Evolutionary conservation across 92 coral and sea anemone species (phyloP).

Genomic region (Zoanthus solanderi): DNA sequence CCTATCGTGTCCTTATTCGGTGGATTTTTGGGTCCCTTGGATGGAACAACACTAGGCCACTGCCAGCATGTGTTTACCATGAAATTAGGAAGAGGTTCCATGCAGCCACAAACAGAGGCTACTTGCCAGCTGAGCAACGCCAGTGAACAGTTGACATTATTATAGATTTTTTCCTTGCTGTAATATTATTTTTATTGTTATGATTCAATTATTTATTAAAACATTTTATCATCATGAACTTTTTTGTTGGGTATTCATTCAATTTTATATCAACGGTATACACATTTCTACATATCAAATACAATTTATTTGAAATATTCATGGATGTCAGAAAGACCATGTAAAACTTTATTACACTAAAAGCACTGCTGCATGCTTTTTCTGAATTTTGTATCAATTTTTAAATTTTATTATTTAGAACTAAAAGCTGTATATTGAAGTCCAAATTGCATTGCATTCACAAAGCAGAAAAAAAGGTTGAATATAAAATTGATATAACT

Average conservation of each 20-base stretch:
- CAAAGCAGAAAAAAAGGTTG: not conserved
- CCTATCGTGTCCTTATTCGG: slow-evolving; percentile 4
- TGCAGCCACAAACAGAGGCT: slow-evolving; percentile 12
- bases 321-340: slow-evolving; percentile 11
- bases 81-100: slow-evolving; percentile 13
- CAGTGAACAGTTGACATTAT: slow-evolving; percentile 9
- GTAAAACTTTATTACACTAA: not conserved
- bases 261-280: not conserved
- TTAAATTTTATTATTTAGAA: not conserved
- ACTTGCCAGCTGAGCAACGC: slow-evolving; percentile 5
- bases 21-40: slow-evolving; percentile 26
- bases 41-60: slow-evolving; percentile 28
- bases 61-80: slow-evolving; percentile 21
- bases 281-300: not conserved
- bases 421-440: not conserved
- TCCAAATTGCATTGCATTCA: not conserved
- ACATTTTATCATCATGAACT: not conserved
- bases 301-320: slow-evolving; percentile 9
- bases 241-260: not conserved
- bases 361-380: not conserved
- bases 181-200: not conserved
- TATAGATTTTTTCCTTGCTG: not conserved
- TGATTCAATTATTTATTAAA: not conserved
- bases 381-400: not conserved
- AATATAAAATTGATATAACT: not conserved